A percentile compares a stretch with the other conserved stretches of the same genome.
These are phyloP conservation scores for Tragopan temminckii DNA, from an alignment of 2,797 vertebrate genomes.

Conservation along the genomic window DNA sequence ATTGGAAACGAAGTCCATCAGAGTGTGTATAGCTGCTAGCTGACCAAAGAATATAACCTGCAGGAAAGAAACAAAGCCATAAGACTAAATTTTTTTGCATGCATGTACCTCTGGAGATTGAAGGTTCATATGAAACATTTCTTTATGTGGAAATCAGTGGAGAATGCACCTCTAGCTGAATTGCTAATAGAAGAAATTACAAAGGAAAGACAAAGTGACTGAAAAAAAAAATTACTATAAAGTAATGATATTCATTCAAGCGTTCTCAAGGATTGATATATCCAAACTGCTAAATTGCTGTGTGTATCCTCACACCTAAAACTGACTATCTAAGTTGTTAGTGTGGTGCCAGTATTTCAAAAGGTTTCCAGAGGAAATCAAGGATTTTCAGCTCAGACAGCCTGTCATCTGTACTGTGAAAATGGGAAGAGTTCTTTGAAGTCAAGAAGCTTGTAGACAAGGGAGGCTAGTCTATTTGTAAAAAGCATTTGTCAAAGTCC, in stretches of 20 bases:
- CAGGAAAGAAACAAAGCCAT: background rate
- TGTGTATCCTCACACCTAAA: slow-evolving; percentile 45
- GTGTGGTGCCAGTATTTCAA: slow-evolving; percentile 25
- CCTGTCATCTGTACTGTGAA: slow-evolving; percentile 51
- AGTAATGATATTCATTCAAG: background rate
- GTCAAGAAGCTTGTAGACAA: background rate
- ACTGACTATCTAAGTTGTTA: slow-evolving; percentile 23
- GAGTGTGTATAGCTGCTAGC: background rate
- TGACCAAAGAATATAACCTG: background rate
- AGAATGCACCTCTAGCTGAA: background rate
- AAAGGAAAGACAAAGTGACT: background rate
- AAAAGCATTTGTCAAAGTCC: background rate
- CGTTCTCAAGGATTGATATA: background rate
- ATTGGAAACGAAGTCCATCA: background rate
- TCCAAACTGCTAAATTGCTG: background rate
- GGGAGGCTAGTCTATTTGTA: background rate
- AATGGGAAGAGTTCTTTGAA: slow-evolving; percentile 27
- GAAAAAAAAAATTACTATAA: background rate
- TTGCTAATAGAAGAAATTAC: background rate
- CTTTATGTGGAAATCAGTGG: background rate
- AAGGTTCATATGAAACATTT: background rate
- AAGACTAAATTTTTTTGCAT: background rate
- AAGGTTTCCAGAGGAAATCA: slow-evolving; percentile 9
- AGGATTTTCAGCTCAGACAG: slow-evolving; percentile 36
- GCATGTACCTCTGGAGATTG: background rate